phyloP scores from a whole-genome alignment of 2,113 vertebrate genomes.

The Cercocebus atys region DNA sequence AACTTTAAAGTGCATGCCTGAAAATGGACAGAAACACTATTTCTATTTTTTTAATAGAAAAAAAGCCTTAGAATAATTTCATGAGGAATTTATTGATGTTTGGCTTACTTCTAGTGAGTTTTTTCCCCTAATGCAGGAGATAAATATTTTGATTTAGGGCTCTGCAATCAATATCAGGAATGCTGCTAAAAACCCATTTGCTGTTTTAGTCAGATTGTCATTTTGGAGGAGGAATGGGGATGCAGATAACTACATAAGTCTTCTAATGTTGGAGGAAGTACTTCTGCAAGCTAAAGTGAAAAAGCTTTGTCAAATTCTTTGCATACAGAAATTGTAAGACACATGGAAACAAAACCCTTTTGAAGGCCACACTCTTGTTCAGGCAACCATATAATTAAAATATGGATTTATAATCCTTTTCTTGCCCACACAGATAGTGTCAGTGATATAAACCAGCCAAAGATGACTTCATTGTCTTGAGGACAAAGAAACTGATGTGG shows the following conservation, averaged over 20 bases:
- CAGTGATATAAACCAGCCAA: conserved; percentile 40
- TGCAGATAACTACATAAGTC: not conserved
- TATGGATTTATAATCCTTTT: conserved; percentile 27
- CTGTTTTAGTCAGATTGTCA: not conserved
- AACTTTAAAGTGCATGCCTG: not conserved
- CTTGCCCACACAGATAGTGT: not conserved
- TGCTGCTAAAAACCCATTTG: not conserved
- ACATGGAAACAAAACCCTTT: not conserved
- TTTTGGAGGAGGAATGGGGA: not conserved
- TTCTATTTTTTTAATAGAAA: not conserved
- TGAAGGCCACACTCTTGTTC: not conserved
- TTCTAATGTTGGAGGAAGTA: not conserved
- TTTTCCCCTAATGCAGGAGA: not conserved
- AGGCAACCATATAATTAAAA: conserved; percentile 25
- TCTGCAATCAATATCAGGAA: not conserved
- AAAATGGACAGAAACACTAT: not conserved
- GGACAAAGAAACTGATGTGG: conserved; percentile 45
- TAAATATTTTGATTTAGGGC: not conserved
- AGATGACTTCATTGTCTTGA: conserved; percentile 63
- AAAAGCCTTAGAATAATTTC: not conserved
- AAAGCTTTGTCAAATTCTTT: not conserved
- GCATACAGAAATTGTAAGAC: not conserved
- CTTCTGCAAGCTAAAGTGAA: not conserved
- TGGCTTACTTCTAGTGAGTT: not conserved
- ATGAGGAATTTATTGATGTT: conserved; percentile 16